These are phyloP conservation scores for Apis mellifera DNA, from an alignment of 1,140 invertebrate species.

Conservation along the genomic window DNA sequence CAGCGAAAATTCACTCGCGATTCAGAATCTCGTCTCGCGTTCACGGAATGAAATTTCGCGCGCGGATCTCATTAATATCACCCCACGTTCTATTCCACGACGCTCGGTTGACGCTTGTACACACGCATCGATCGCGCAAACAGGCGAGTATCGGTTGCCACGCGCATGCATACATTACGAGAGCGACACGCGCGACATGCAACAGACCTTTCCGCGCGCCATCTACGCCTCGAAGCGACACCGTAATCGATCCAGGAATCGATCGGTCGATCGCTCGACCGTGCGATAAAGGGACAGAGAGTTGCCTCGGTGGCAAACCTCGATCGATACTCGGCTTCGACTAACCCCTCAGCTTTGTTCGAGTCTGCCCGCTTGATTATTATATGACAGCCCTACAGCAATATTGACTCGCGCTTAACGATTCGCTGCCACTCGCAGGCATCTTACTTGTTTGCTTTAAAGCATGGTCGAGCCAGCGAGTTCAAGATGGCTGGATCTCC, in stretches of 20 bases:
- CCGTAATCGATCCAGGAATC: slow-evolving; percentile 6
- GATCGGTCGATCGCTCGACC: not conserved
- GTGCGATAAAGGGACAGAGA: not conserved
- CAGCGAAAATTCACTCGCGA: not conserved
- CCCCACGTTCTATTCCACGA: slow-evolving; percentile 3
- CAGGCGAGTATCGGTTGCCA: not conserved
- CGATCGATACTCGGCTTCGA: not conserved
- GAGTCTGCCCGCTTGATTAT: slow-evolving; percentile 8
- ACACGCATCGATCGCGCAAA: not conserved
- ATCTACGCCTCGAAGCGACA: no score
- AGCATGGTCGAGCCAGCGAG: no score
- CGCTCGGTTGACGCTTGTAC: not conserved
- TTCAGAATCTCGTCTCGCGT: not conserved
- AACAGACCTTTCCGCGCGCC: no score
- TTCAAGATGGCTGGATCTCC: no score
- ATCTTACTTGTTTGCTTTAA: not conserved
- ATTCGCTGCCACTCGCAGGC: not conserved
- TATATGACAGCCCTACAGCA: not conserved
- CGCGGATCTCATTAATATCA: slow-evolving; percentile 33
- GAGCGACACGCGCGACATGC: not conserved
- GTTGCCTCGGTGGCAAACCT: not conserved
- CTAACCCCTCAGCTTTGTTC: not conserved
- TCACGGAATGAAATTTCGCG: slow-evolving; percentile 11
- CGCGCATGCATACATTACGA: not conserved
- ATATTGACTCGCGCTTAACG: slow-evolving; percentile 13